A percentile compares a stretch with the other conserved stretches of the same genome.
Conservation (phyloP, 1,140 invertebrate genomes). For the Drosophila quadrilineata region DNA sequence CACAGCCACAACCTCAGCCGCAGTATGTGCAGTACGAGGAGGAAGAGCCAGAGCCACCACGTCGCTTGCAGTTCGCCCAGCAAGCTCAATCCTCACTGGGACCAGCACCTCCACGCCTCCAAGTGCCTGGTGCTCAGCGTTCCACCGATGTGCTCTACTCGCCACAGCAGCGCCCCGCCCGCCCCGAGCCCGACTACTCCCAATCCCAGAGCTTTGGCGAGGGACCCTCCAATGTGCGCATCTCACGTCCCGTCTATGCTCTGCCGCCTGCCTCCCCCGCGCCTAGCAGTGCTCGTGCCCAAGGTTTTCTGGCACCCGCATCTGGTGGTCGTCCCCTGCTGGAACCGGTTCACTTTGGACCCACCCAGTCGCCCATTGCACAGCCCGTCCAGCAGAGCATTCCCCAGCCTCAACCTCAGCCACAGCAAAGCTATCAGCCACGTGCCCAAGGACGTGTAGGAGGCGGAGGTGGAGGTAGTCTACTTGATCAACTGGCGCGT, state of each 20-base stretch:
- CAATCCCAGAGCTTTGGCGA: slow-evolving; percentile 72
- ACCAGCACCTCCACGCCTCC: slow-evolving; percentile 69
- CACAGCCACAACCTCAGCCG: slow-evolving; percentile 75
- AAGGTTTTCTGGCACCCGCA: slow-evolving; percentile 70
- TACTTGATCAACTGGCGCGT: slow-evolving; percentile 90
- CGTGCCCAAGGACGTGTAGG: slow-evolving; percentile 81
- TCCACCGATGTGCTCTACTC: slow-evolving; percentile 78
- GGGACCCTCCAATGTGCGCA: slow-evolving; percentile 70
- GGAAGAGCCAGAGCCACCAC: slow-evolving; percentile 61
- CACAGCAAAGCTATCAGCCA: slow-evolving; percentile 74
- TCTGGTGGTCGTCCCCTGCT: slow-evolving; percentile 68
- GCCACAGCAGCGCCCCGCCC: slow-evolving; percentile 64
- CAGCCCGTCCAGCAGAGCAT: slow-evolving; percentile 61
- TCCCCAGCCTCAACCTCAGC: slow-evolving; percentile 45
- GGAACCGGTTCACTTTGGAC: slow-evolving; percentile 67
- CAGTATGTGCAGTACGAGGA: slow-evolving; percentile 79
- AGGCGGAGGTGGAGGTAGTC: slow-evolving; percentile 83
- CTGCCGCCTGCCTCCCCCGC: slow-evolving; percentile 66
- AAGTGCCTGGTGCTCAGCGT: slow-evolving; percentile 78
- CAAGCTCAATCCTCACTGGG: slow-evolving; percentile 62
- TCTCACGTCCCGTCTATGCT: slow-evolving; percentile 78
- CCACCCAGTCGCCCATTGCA: slow-evolving; percentile 41
- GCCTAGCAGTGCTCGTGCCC: slow-evolving; percentile 66
- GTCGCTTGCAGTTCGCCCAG: slow-evolving; percentile 65
- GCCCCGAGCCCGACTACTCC: slow-evolving; percentile 75